These are phyloP conservation scores for Eupithecia dodoneata DNA, from an alignment of 2,888 invertebrate genomes.

Conservation along the genomic window DNA sequence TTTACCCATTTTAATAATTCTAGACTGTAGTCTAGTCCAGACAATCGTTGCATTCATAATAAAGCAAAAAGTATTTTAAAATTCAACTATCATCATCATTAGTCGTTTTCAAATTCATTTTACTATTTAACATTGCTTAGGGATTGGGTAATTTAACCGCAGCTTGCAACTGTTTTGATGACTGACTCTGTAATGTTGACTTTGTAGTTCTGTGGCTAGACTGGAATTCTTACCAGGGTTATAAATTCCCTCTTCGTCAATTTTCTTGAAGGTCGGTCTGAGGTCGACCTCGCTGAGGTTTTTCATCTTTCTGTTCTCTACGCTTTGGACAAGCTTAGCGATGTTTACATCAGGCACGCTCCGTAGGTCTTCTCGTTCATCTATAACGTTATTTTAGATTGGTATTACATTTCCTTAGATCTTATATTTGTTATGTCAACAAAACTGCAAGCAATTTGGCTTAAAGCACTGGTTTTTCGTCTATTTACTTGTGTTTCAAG, in stretches of 20 bases:
- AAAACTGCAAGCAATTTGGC: neutral
- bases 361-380: slow-evolving; percentile 78
- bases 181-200: neutral
- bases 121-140: neutral
- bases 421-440: neutral
- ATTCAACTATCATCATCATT: too few relatives aligned
- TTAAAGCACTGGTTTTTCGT: neutral
- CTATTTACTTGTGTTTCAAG: neutral
- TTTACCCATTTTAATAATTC: neutral
- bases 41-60: neutral
- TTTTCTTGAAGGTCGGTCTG: slow-evolving; percentile 74
- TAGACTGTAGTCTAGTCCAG: neutral
- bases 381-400: slow-evolving; percentile 49
- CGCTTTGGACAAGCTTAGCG: slow-evolving; percentile 73
- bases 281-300: slow-evolving; percentile 72
- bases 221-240: slow-evolving; percentile 67
- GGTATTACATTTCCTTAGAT: neutral
- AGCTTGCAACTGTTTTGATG: neutral
- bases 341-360: slow-evolving; percentile 78
- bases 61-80: neutral
- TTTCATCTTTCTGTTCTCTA: slow-evolving; percentile 69
- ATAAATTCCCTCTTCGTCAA: slow-evolving; percentile 77
- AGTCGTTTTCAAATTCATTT: neutral
- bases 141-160: neutral
- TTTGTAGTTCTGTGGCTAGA: neutral